Percentiles rank a stretch among this genome's conserved stretches.
phyloP scores from a whole-genome alignment of 2,888 invertebrate genomes.

The Aquatica leii region DNA sequence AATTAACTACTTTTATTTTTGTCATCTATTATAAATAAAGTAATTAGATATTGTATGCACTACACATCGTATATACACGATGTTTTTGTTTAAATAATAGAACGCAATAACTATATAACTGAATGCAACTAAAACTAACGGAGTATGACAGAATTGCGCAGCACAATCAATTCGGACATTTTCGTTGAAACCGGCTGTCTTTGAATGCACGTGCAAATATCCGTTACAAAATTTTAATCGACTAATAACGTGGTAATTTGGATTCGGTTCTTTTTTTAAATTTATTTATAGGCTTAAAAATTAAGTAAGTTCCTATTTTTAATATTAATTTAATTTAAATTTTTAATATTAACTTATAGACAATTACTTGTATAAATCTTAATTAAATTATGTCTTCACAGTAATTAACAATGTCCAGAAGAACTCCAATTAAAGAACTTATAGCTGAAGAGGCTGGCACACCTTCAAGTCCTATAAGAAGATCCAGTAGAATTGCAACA shows the following conservation, averaged over 20 bases:
- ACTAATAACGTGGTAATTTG: too few relatives aligned
- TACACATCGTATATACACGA: too few relatives aligned
- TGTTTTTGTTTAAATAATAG: too few relatives aligned
- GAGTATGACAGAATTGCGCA: too few relatives aligned
- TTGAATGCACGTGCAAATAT: constrained; percentile 9
- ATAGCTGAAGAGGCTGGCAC: constrained; percentile 6
- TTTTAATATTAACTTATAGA: background rate
- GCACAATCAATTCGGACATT: background rate
- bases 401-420: constrained; percentile 18
- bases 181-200: background rate
- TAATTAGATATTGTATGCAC: too few relatives aligned
- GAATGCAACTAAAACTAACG: too few relatives aligned
- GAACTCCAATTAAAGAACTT: constrained; percentile 20
- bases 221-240: constrained; percentile 6
- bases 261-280: background rate
- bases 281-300: background rate
- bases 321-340: background rate
- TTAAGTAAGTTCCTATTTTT: background rate
- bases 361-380: background rate
- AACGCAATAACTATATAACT: too few relatives aligned
- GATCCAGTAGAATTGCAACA: constrained; percentile 28
- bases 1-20: too few relatives aligned
- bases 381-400: constrained; percentile 4
- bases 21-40: too few relatives aligned
- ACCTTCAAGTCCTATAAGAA: constrained; percentile 14